Percentiles rank a stretch among this genome's conserved stretches.
phyloP scores from a whole-genome alignment of 2,888 invertebrate species.

The Euzetes globulus region DNA sequence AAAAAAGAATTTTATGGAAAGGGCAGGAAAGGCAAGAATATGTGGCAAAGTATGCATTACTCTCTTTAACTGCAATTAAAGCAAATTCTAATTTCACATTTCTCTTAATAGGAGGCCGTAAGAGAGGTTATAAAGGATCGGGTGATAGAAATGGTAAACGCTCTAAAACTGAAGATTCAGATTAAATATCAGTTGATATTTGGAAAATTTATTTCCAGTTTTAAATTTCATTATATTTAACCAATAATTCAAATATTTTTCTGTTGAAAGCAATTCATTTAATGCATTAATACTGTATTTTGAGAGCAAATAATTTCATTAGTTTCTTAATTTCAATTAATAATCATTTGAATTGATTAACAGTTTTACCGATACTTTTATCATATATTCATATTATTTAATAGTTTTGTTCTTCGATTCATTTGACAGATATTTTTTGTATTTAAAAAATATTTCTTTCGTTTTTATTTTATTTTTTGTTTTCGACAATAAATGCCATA shows the following conservation, averaged over 20 bases:
- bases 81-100: background rate
- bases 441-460: background rate
- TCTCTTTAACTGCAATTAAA: background rate
- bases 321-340: background rate
- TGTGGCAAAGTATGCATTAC: constrained; percentile 32
- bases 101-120: background rate
- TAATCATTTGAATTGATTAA: no score
- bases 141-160: constrained; percentile 14
- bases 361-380: no score
- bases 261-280: no score
- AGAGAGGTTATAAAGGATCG: constrained; percentile 19
- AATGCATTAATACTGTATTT: no score
- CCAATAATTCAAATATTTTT: no score
- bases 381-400: no score
- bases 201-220: background rate
- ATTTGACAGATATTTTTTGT: background rate
- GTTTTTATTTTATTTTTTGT: background rate
- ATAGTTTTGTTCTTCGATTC: no score
- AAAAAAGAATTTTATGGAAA: background rate
- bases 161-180: background rate
- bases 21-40: constrained; percentile 24
- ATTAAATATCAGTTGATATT: background rate
- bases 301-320: background rate
- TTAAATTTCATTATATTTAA: no score
- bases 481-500: background rate